phyloP scores from a whole-genome alignment of 2,113 vertebrate species.

The Steatornis caripensis region DNA sequence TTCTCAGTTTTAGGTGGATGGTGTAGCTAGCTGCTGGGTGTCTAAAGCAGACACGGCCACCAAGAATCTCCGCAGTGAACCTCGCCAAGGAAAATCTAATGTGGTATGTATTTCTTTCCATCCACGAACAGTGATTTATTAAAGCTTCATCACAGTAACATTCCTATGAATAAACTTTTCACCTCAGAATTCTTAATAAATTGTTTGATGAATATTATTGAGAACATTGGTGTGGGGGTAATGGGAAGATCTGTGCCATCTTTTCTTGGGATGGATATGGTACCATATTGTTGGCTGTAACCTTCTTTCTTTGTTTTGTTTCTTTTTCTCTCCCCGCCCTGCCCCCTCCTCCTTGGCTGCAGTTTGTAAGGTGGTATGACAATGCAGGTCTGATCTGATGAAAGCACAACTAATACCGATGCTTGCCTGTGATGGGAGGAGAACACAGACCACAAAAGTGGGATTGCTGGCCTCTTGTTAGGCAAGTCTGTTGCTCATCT shows the following conservation, averaged over 20 bases:
- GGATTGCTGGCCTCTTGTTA: not conserved
- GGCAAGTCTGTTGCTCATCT: not conserved
- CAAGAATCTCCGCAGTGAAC: constrained; percentile 71
- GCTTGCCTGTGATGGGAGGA: not conserved
- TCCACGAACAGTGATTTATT: constrained; percentile 67
- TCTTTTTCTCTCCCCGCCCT: not conserved
- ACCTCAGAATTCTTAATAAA: constrained; percentile 59
- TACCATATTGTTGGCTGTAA: not conserved
- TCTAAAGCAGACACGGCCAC: constrained; percentile 72
- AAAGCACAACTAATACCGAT: not conserved
- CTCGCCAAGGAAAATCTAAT: constrained; percentile 55
- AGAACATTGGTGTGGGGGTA: constrained; percentile 42
- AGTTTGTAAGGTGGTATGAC: not conserved
- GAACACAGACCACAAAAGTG: not conserved
- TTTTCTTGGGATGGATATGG: constrained; percentile 62
- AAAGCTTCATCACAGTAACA: constrained; percentile 62
- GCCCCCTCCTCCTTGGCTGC: not conserved
- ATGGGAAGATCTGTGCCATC: constrained; percentile 39
- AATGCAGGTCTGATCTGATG: not conserved
- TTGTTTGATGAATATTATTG: constrained; percentile 62
- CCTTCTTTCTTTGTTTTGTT: not conserved
- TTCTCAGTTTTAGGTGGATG: constrained; percentile 66
- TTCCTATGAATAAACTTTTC: constrained; percentile 66
- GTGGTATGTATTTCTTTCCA: constrained; percentile 68
- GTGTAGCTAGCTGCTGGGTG: constrained; percentile 66